phyloP scores from a whole-genome alignment of 2,888 invertebrate species.

The Ophion slaviceki region DNA sequence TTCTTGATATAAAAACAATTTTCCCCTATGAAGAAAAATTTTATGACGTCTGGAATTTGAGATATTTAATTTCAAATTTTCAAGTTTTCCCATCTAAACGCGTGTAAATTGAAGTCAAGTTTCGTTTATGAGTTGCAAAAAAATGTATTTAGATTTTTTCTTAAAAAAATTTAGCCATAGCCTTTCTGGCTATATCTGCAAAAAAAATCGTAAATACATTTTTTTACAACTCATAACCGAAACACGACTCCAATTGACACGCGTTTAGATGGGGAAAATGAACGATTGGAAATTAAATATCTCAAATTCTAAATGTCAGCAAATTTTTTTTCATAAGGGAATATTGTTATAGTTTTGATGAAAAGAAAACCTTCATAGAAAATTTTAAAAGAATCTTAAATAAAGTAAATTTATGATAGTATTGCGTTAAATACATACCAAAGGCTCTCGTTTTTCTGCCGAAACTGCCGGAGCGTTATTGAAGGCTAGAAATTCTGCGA shows the following conservation, averaged over 20 bases:
- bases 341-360: slow-evolving; percentile 13
- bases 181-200: neutral
- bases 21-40: too few relatives aligned
- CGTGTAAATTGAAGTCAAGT: too few relatives aligned
- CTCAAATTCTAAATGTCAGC: slow-evolving; percentile 33
- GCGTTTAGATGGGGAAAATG: slow-evolving; percentile 28
- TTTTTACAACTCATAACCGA: slow-evolving; percentile 14
- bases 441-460: slow-evolving; percentile 5
- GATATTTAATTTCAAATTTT: too few relatives aligned
- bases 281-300: slow-evolving; percentile 33
- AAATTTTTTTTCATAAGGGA: slow-evolving; percentile 8
- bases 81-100: too few relatives aligned
- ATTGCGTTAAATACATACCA: neutral
- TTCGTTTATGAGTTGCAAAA: neutral
- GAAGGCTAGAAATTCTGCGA: slow-evolving; percentile 3
- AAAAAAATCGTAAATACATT: slow-evolving; percentile 15
- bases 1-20: too few relatives aligned
- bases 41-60: too few relatives aligned
- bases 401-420: too few relatives aligned
- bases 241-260: slow-evolving; percentile 29
- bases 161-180: neutral
- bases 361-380: slow-evolving; percentile 8
- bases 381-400: slow-evolving; percentile 8
- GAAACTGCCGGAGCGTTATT: neutral
- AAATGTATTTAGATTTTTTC: neutral